Evolutionary conservation across 2,113 vertebrate species (phyloP), one percentile per base, ranked within the genome.

Genomic region (Argyrosomus japonicus): DNA sequence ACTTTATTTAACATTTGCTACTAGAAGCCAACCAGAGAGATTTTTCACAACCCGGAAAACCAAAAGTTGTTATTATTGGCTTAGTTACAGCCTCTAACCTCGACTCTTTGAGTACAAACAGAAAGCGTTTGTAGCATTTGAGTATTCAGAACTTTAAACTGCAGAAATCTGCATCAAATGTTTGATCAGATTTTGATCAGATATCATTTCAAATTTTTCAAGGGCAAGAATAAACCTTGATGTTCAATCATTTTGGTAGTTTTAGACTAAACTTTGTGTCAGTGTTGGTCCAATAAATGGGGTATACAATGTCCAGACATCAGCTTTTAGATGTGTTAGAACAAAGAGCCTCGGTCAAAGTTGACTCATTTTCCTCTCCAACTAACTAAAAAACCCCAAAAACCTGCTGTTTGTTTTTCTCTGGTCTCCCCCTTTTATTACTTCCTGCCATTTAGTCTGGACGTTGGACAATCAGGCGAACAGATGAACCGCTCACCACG

Each of bases 401-500:
- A 79, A 45, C 40, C 75, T 60, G 23, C 3, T 43, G 32, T 56
- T 68, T 78, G 56, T 68, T 78, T 68, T 48, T 47, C 45, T 70
- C 29, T 48, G 50, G 14, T 50, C 51, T 74, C 21, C 47, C 61
- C 68, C 15, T 63, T 40, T 80, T 77, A 88, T 85, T 80, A 75
- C 78, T 85, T 88, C 82, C 87, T 85, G 76, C 23, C 43, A 74
- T 85, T 87, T 71, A 75, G 67, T 70, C 58, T 87, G 61, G 75
- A 79, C 6, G 11, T 69, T 9, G 62, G 84, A 87, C 82, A 81
- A 84, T 71, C 36, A 83, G 25, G 50, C 43, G 53, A 80, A 70
- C 69, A 60, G 43, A 62, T n/a, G 4, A 48, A 62, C 64, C 2
- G 11, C 65, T 69, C 79, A 65, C 65, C 57, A 25, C 60, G 63